phyloP scores from a whole-genome alignment of 2,888 invertebrate genomes.

The Horisme vitalbata region DNA sequence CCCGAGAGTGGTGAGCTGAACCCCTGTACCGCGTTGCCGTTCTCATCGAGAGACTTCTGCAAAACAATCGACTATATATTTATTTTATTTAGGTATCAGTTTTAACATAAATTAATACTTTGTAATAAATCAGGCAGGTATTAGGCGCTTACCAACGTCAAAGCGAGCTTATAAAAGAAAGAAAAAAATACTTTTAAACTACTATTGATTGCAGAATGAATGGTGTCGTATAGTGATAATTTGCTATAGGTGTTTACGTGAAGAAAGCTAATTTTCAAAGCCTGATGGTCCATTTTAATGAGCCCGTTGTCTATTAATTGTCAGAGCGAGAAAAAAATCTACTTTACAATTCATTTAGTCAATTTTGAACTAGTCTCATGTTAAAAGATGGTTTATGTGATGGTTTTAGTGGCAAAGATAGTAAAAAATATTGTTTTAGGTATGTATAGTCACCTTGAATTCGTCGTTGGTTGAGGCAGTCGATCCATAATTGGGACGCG shows the following conservation, averaged over 20 bases:
- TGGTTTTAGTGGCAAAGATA: no score
- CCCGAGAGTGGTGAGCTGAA: conserved; percentile 74
- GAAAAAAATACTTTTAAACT: conserved; percentile 12
- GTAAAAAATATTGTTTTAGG: no score
- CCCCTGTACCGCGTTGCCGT: conserved; percentile 88
- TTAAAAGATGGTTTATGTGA: no score
- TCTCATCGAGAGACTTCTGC: conserved; percentile 89
- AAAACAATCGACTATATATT: conserved; percentile 50
- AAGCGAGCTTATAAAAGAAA: conserved; percentile 15
- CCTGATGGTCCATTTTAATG: no score
- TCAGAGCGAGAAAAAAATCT: no score
- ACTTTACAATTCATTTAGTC: no score
- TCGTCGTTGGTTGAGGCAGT: conserved; percentile 57
- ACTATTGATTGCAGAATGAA: conserved; percentile 5
- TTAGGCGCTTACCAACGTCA: conserved; percentile 16
- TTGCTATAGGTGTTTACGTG: not conserved
- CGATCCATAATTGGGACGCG: conserved; percentile 63
- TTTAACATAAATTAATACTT: conserved; percentile 29
- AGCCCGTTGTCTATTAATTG: no score
- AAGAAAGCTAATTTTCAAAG: no score
- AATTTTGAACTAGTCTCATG: no score
- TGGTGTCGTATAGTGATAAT: not conserved
- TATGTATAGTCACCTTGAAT: conserved; percentile 55
- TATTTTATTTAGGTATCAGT: conserved; percentile 16
- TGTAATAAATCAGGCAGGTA: conserved; percentile 4